These are phyloP conservation scores for Gobio occitaniae DNA, from an alignment of 2,797 vertebrate genomes.

Conservation along the genomic window DNA sequence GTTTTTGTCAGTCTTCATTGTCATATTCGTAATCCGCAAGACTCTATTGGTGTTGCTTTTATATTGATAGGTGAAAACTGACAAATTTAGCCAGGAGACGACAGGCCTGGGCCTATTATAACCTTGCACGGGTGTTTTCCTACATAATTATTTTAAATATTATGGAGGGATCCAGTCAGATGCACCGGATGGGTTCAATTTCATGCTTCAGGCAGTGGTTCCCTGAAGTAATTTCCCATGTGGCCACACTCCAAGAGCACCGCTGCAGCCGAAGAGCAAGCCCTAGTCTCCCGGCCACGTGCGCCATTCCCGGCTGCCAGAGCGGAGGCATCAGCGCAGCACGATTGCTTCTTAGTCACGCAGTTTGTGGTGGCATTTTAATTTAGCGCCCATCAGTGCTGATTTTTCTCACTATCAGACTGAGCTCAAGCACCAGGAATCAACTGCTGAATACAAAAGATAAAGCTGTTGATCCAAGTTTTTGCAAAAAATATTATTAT, in stretches of 20 bases:
- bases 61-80: constrained; percentile 19
- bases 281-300: constrained; percentile 36
- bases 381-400: constrained; percentile 54
- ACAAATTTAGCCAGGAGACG: constrained; percentile 57
- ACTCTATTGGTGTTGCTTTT: constrained; percentile 8
- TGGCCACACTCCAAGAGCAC: constrained; percentile 60
- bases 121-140: constrained; percentile 62
- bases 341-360: constrained; percentile 54
- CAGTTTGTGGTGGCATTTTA: constrained; percentile 34
- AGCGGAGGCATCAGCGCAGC: constrained; percentile 16
- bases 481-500: not conserved
- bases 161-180: constrained; percentile 72
- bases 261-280: constrained; percentile 37
- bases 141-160: constrained; percentile 80
- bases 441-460: constrained; percentile 43
- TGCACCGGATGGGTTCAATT: constrained; percentile 80
- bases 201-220: constrained; percentile 79
- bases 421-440: constrained; percentile 22
- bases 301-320: constrained; percentile 16
- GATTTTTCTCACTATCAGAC: constrained; percentile 34
- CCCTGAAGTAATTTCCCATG: constrained; percentile 79
- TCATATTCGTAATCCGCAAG: not conserved
- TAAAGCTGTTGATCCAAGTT: constrained; percentile 3
- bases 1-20: constrained; percentile 4
- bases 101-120: constrained; percentile 63